Evolutionary conservation across 2,113 vertebrate genomes (phyloP), one percentile per base, ranked within the genome.

Genomic region (Indri indri): DNA sequence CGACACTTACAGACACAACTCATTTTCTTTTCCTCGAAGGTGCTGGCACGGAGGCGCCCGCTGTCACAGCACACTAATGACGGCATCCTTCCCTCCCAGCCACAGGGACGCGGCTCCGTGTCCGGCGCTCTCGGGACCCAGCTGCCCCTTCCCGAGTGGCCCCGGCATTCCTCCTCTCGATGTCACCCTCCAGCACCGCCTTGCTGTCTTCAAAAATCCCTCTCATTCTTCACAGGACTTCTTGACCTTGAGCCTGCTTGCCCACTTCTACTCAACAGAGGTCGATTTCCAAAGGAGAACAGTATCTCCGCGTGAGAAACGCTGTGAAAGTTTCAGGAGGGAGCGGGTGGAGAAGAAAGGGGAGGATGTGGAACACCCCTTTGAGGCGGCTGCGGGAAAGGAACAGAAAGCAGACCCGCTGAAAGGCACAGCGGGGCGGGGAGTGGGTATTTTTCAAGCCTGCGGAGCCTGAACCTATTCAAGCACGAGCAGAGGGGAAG

Each of bases 21-120:
- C 16, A 18, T 34, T 18, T 18, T 17, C 12, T 70, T 10, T 10
- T 77, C 32, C 45, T 50, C 30, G 0, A 22, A 14, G 57, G 57
- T 63, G 37, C 57, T 6, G 30, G 45, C 23, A 3, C 18, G 0
- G 42, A 54, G 76, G 37, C 8, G 0, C 30, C 54, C 3, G 0
- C n/a, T 4, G 10, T 7, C 32, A 14, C 6, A 9, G 12, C 47
- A 1, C 0, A 0, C 37, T 32, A 12, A 10, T 5, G 4, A 11
- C 0, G 0, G 2, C 30, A 5, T 8, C 10, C 2, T 6, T 0
- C 17, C 22, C 32, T 73, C 50, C 6, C 34, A 1, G 76, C 30
- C 66, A 45, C 1, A 9, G 40, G 30, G 40, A 42, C 1, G 47
- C 16, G 1, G 61, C 57, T 40, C 3, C 66, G 8, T 20, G 27